Percentiles rank a stretch among this genome's conserved stretches.
Conservation (phyloP, 2,888 invertebrate species). For the Cheilosia vulpina region DNA sequence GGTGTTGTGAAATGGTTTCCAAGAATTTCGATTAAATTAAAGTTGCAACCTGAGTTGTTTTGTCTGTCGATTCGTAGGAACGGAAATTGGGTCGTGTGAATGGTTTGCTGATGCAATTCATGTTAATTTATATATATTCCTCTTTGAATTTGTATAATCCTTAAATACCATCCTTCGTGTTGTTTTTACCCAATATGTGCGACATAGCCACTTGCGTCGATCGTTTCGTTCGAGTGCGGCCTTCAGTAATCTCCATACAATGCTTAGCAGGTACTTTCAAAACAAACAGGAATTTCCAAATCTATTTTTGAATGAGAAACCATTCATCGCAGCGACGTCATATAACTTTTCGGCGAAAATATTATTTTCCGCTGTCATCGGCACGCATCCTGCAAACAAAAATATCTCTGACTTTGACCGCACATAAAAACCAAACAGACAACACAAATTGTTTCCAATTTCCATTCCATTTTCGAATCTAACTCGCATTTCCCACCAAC, state of each 20-base stretch:
- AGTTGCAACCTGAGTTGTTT: too few relatives aligned
- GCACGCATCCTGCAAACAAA: slow-evolving; percentile 32
- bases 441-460: slow-evolving; percentile 8
- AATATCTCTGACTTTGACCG: not conserved
- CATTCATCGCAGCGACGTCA: slow-evolving; percentile 27
- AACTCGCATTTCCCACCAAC: slow-evolving; percentile 2
- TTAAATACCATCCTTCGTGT: too few relatives aligned
- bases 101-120: too few relatives aligned
- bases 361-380: slow-evolving; percentile 29
- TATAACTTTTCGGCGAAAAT: slow-evolving; percentile 33
- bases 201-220: too few relatives aligned
- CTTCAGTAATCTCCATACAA: not conserved
- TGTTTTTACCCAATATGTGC: too few relatives aligned
- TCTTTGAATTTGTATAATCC: too few relatives aligned
- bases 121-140: too few relatives aligned
- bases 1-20: too few relatives aligned
- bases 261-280: not conserved
- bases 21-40: too few relatives aligned
- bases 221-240: too few relatives aligned
- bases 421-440: not conserved
- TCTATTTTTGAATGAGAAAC: slow-evolving; percentile 43
- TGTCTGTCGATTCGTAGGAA: too few relatives aligned
- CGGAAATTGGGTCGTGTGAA: too few relatives aligned
- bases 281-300: slow-evolving; percentile 5
- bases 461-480: slow-evolving; percentile 10